Percentiles rank a stretch among this genome's conserved stretches.
Conservation (phyloP, 2,797 vertebrate species). For the Pelobates cultripes region DNA sequence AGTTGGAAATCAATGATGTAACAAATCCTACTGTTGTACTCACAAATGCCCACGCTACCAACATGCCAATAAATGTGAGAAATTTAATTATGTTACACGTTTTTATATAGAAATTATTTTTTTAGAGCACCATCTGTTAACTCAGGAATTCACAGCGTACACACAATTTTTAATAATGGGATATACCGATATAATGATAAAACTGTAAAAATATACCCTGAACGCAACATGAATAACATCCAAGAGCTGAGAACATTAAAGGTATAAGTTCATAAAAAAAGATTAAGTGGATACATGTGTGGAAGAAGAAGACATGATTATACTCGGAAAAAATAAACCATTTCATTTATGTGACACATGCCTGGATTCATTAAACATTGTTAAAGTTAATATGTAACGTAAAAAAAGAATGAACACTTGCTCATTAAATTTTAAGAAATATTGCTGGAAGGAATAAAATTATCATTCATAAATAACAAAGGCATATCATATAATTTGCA, state of each 20-base stretch:
- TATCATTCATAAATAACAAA: neutral
- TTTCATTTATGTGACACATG: slow-evolving; percentile 7
- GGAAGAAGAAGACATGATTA: neutral
- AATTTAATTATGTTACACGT: slow-evolving; percentile 50
- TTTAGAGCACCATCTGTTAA: slow-evolving; percentile 45
- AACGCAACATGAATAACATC: neutral
- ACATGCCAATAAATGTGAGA: slow-evolving; percentile 49
- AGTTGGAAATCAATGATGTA: slow-evolving; percentile 9
- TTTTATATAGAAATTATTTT: slow-evolving; percentile 47
- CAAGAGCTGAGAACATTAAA: slow-evolving; percentile 4
- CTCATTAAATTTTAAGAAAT: neutral
- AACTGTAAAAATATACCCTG: neutral
- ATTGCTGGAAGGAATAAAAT: neutral
- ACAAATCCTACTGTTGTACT: slow-evolving; percentile 46
- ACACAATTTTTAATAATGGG: slow-evolving; percentile 17
- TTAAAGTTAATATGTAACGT: slow-evolving; percentile 6
- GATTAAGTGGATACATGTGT: neutral
- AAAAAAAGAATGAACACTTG: neutral
- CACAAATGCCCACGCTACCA: slow-evolving; percentile 48
- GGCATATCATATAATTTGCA: neutral
- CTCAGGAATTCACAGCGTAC: slow-evolving; percentile 18
- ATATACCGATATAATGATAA: slow-evolving; percentile 40
- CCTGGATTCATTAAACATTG: neutral
- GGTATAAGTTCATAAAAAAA: slow-evolving; percentile 1
- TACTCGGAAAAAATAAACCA: neutral